Percentiles rank a stretch among this genome's conserved stretches.
Conservation (phyloP, 2,888 invertebrate genomes). For the Polietes domitor region DNA sequence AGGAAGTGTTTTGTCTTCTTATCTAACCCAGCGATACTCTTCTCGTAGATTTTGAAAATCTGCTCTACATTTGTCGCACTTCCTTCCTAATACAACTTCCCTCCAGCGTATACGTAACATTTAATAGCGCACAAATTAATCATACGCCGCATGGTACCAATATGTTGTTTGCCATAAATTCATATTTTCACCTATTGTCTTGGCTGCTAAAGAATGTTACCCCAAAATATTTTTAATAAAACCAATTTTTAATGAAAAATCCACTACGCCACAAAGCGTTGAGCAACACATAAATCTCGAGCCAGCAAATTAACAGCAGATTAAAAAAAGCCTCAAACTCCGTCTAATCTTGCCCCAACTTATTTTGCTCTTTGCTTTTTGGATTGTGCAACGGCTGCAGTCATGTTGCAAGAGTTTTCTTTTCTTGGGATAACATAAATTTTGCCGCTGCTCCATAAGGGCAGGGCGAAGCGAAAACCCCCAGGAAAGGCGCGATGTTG, state of each 20-base stretch:
- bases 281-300: not conserved
- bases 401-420: not conserved
- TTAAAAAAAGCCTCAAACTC: conserved; percentile 31
- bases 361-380: too few relatives aligned
- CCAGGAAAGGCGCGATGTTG: not conserved
- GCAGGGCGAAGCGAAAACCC: not conserved
- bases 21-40: too few relatives aligned
- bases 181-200: conserved; percentile 21
- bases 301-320: conserved; percentile 17
- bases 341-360: not conserved
- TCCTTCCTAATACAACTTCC: too few relatives aligned
- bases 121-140: conserved; percentile 41
- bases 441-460: not conserved
- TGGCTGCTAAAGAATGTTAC: conserved; percentile 33
- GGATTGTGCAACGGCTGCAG: not conserved
- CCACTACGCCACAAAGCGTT: conserved; percentile 10
- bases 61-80: too few relatives aligned
- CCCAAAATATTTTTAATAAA: conserved; percentile 17
- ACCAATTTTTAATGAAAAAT: not conserved
- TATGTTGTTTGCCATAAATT: conserved; percentile 12
- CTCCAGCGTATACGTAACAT: conserved; percentile 43
- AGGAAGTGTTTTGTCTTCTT: too few relatives aligned
- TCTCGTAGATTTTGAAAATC: too few relatives aligned
- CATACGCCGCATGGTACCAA: not conserved
- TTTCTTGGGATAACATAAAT: not conserved